A percentile compares a stretch with the other conserved stretches of the same genome.
Conservation (phyloP, 1,140 invertebrate genomes). For the Acromyrmex charruanus region DNA sequence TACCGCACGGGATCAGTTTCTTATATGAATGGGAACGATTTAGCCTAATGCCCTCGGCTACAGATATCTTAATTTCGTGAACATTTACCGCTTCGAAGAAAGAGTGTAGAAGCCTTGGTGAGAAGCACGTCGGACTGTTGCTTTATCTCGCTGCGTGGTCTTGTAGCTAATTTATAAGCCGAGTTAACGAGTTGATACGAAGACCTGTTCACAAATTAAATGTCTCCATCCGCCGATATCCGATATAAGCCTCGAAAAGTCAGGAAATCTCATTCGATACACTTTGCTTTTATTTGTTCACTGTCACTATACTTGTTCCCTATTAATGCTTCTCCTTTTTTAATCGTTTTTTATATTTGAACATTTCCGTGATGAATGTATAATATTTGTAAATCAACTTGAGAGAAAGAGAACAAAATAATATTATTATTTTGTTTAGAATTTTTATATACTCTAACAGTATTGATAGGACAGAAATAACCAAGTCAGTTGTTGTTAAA, state of each 20-base stretch:
- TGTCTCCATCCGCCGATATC: conserved; percentile 77
- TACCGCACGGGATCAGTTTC: conserved; percentile 26
- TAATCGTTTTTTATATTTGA: neutral
- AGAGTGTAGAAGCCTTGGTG: conserved; percentile 46
- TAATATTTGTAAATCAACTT: neutral
- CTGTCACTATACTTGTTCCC: conserved; percentile 2
- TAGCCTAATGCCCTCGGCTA: conserved; percentile 65
- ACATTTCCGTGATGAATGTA: conserved; percentile 9
- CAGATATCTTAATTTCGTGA: conserved; percentile 80
- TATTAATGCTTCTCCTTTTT: conserved; percentile 47
- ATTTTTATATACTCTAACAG: neutral
- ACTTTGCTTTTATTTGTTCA: neutral
- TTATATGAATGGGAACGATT: conserved; percentile 75
- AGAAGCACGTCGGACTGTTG: conserved; percentile 49
- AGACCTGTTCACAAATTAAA: conserved; percentile 83
- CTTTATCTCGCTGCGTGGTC: conserved; percentile 78
- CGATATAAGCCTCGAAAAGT: conserved; percentile 1
- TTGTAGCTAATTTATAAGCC: conserved; percentile 83
- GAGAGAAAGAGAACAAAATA: neutral
- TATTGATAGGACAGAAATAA: neutral
- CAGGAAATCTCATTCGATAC: conserved; percentile 12
- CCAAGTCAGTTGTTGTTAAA: neutral
- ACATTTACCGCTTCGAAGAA: conserved; percentile 74
- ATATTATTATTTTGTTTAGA: neutral
- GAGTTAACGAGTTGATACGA: conserved; percentile 78